Base-by-base conservation (phyloP, 2,888 invertebrate genomes). In the Psylliodes chrysocephalus region DNA sequence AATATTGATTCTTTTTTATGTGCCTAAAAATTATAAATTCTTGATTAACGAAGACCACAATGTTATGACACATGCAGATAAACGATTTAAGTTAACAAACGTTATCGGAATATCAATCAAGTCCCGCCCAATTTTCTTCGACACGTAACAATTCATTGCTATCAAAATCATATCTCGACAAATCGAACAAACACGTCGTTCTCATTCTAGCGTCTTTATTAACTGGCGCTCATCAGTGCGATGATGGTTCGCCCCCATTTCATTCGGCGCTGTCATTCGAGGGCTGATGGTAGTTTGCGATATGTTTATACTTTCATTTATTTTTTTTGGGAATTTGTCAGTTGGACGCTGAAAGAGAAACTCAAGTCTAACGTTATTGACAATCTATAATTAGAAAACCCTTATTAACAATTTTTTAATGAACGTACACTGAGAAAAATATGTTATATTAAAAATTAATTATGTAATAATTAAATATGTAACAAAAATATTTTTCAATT, bases 61-160 rank as follows among this genome's bases (percentile, higher is more conserved):
- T 65, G 46, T 65, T 65, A 54, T 73, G 70, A 74, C 72, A 73
- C 64, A 60, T 55, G 60, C 60, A 69, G 73, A 75, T 72, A 74
- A 72, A 66, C 53, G 67, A 70, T 71, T 72, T 71, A 71, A 73
- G 71, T 64, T 74, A 73, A 73, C 74, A 73, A 72, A 70, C 69
- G 63, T 61, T 73, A 75, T 75, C 75, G 56, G 55, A 22, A 60
- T 68, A 70, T 72, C 71, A 71, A 72, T 73, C 73, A 60, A 47
- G 19, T 42, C 35, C 60, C 53, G 49, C 53, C 55, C 40, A 53
- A 33, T 52, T 59, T 38, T 38, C 38, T 38, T 38, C 15, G 38
- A 15, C 38, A 4, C 15, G 15, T 38, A 38, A 38, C 38, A 14
- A 38, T 38, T 15, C 52, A 46, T 59, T 54, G 46, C 18, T 33